A percentile compares a stretch with the other conserved stretches of the same genome.
Evolutionary conservation across 2,113 vertebrate species (phyloP).

Genomic region (Campylorhamphus procurvoides): DNA sequence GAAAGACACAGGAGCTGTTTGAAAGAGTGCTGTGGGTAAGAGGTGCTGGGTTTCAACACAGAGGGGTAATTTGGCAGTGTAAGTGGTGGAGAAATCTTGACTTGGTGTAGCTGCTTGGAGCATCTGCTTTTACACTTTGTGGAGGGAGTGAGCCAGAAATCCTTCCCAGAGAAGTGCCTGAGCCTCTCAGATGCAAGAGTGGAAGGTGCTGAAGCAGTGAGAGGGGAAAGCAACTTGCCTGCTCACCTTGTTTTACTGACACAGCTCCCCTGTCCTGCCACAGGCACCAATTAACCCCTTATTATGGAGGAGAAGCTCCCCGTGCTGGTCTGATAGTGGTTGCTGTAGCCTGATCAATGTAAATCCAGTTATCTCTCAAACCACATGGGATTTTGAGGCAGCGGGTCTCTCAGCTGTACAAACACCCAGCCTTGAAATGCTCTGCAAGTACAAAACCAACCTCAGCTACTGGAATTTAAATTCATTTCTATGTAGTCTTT

Average conservation of each 20-base stretch:
- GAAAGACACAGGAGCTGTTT: neutral
- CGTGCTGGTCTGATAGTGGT: neutral
- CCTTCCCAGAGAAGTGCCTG: neutral
- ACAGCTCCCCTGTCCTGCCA: fast-evolving
- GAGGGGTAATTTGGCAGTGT: fast-evolving
- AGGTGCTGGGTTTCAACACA: neutral
- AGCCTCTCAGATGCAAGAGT: neutral
- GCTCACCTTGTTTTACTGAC: neutral
- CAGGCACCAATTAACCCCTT: neutral
- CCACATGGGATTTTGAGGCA: neutral
- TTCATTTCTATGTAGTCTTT: neutral
- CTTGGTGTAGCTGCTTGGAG: neutral
- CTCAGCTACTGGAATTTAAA: neutral
- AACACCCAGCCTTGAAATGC: neutral
- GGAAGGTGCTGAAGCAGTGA: neutral
- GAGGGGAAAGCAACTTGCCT: neutral
- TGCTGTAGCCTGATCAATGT: neutral
- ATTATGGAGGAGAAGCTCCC: neutral
- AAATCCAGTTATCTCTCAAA: neutral
- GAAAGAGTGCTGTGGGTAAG: neutral
- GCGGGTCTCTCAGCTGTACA: neutral
- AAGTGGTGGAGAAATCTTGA: neutral
- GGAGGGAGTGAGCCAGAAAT: neutral
- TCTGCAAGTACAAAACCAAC: neutral
- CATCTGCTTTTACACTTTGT: fast-evolving